Percentiles rank a stretch among this genome's conserved stretches.
Conservation (phyloP, 30 jellyfish, hydroid and myxozoan genomes). For the Pelagia noctiluca region DNA sequence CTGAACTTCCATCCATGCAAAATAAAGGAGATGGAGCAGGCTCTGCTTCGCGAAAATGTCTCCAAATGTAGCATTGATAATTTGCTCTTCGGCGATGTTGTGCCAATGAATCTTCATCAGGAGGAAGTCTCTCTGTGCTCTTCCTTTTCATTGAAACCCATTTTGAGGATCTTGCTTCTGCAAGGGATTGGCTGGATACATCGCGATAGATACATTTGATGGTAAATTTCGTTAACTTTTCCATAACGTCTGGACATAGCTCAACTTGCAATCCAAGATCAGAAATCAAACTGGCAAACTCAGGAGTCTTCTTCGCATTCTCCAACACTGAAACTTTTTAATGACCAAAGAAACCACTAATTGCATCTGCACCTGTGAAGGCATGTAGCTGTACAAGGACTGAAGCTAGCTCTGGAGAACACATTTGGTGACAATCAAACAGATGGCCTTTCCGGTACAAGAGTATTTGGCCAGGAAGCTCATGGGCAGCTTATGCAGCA, state of each 20-base stretch:
- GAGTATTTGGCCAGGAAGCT: too few species aligned
- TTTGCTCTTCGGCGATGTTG: conserved; percentile 38
- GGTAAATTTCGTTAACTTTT: neutral
- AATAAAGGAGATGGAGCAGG: too few species aligned
- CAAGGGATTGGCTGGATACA: neutral
- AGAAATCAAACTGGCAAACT: conserved; percentile 23
- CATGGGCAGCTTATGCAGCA: conserved; percentile 14
- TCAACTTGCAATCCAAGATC: too few species aligned
- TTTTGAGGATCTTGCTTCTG: conserved; percentile 9
- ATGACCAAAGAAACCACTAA: conserved; percentile 29
- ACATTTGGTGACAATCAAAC: too few species aligned
- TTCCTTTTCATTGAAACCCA: too few species aligned
- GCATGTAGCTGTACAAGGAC: too few species aligned
- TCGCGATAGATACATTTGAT: neutral
- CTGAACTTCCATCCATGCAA: conserved; percentile 31
- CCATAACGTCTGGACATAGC: neutral
- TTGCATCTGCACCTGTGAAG: too few species aligned
- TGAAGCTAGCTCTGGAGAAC: too few species aligned
- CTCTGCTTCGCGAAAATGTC: neutral
- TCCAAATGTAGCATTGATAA: conserved; percentile 28
- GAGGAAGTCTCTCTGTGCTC: conserved; percentile 47
- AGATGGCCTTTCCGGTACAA: too few species aligned
- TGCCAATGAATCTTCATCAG: conserved; percentile 40
- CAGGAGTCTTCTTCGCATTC: conserved; percentile 11
- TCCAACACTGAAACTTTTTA: conserved; percentile 34